Base-by-base conservation (phyloP, 2,888 invertebrate species). In the Apamea sordens region DNA sequence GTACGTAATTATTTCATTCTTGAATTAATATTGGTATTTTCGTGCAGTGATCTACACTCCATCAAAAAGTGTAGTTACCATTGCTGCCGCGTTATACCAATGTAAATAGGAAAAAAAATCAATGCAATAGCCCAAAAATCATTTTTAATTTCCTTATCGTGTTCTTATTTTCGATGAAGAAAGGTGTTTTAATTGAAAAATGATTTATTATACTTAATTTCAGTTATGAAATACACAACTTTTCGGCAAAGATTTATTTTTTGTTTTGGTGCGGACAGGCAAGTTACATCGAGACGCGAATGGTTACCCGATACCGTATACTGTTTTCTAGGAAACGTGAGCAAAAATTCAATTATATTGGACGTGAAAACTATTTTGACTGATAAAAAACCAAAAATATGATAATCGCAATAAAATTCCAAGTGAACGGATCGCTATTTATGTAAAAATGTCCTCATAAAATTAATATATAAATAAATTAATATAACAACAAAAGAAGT, bases 401-500 rank as follows among this genome's bases (percentile, higher is more conserved):
- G 91, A 93, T 90, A 89, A 92, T 89, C 87, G 89, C 92, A 93
- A 93, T 91, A 93, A 93, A 94, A 89, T 93, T 92, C 90, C 91
- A 94, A 93, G 96, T 96, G 96, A 94, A 96, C 91, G 94, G 96
- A 96, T 97, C 96, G 96, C 97, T 97, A 96, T 97, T 96, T 96
- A 96, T 97, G 96, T 96, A 96, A 96, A 95, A 91, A 91, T 93
- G 93, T 96, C 96, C 96, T 96, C 96, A 95, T 96, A 95, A 95
- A 95, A 93, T 95, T 95, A 96, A 96, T 96, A 96, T 96, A 96
- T 96, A 94, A 96, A 95, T 96, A 95, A 96, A 96, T 95, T 96
- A 92, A 96, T 96, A 94, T 96, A 96, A 96, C 96, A 96, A 96
- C 96, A 96, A 96, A 96, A 96, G 96, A 96, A 97, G 97, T 97